Evolutionary conservation across 2,888 invertebrate genomes (phyloP).

Genomic region (Andrena haemorrhoa): DNA sequence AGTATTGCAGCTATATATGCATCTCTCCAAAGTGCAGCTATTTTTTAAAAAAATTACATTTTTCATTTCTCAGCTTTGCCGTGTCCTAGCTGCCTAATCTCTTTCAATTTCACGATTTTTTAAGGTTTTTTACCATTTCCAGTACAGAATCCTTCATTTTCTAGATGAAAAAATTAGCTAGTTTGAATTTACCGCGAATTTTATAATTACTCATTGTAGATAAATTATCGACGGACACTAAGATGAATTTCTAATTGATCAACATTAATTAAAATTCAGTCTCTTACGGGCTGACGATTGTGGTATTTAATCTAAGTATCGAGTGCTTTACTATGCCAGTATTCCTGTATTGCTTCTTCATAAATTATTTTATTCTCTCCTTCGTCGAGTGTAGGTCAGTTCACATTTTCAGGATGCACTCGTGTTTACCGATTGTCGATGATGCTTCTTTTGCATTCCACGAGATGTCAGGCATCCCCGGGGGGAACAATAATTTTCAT

Average conservation of each 20-base stretch:
- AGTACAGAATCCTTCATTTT: no score
- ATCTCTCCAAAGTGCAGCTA: no score
- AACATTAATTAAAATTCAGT: not conserved
- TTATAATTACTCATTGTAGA: not conserved
- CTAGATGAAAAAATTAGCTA: no score
- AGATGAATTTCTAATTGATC: not conserved
- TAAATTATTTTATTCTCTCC: not conserved
- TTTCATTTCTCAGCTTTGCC: no score
- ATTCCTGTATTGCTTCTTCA: not conserved
- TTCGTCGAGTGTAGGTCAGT: not conserved
- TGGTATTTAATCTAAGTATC: not conserved
- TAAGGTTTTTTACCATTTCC: no score
- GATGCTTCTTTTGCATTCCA: constrained; percentile 58
- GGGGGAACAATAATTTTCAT: constrained; percentile 79
- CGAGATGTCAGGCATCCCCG: constrained; percentile 45
- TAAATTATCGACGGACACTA: not conserved
- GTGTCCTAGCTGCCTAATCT: no score
- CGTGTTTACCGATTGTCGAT: constrained; percentile 55
- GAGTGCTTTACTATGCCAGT: not conserved
- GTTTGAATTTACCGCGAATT: not conserved
- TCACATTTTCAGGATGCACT: not conserved
- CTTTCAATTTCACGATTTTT: no score
- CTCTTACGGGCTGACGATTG: not conserved
- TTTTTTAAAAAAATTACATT: no score
- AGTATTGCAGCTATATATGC: no score